phyloP scores from a whole-genome alignment of 1,140 invertebrate genomes.

The Zelostemma sp. region DNA sequence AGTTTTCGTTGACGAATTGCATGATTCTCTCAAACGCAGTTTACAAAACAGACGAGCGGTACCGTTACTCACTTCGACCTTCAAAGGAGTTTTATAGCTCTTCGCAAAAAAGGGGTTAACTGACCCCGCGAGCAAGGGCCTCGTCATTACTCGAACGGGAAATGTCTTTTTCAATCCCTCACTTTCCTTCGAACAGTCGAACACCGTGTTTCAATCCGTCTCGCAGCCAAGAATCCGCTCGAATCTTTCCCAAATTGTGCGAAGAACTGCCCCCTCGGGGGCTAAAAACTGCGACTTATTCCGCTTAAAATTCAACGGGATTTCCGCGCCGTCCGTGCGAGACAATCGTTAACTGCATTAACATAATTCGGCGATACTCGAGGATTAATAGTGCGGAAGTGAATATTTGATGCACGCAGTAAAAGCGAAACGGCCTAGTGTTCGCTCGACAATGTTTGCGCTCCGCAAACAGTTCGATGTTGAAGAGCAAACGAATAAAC shows the following conservation, averaged over 20 bases:
- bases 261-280: background rate
- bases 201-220: conserved; percentile 15
- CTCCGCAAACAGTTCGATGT: background rate
- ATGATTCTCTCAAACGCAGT: no score
- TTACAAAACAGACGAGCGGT: conserved; percentile 24
- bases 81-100: conserved; percentile 35
- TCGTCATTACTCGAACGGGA: conserved; percentile 60
- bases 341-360: no score
- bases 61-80: conserved; percentile 41
- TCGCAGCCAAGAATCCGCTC: background rate
- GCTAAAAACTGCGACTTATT: no score
- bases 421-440: background rate
- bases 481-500: background rate
- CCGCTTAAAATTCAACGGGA: no score
- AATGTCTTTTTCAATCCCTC: conserved; percentile 55
- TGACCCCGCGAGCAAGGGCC: conserved; percentile 43
- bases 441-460: conserved; percentile 1
- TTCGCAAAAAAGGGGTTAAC: conserved; percentile 42
- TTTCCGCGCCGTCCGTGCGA: no score
- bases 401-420: conserved; percentile 5
- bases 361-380: conserved; percentile 12
- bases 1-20: no score
- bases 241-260: background rate
- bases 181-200: conserved; percentile 52
- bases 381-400: conserved; percentile 17